A percentile compares a stretch with the other conserved stretches of the same genome.
Evolutionary conservation across 2,797 vertebrate genomes (phyloP).

Genomic region (Gymnodraco acuticeps): DNA sequence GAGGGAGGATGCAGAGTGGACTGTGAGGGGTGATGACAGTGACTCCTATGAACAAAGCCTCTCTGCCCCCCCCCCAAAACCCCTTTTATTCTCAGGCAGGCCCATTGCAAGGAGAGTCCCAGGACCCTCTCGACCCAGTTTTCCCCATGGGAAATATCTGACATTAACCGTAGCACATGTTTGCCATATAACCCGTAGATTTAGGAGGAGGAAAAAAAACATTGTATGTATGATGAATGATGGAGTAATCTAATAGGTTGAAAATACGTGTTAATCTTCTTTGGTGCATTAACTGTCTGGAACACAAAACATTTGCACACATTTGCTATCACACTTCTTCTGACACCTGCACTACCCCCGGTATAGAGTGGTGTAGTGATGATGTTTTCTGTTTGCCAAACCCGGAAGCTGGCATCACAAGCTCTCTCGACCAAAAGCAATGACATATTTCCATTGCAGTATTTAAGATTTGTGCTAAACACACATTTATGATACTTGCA

Average conservation of each 20-base stretch:
- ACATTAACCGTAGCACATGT: conserved; percentile 76
- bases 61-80: conserved; percentile 35
- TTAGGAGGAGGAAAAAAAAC: conserved; percentile 32
- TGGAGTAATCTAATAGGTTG: conserved; percentile 50
- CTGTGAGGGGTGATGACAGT: conserved; percentile 68
- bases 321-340: conserved; percentile 35
- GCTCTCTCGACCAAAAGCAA: too few relatives aligned
- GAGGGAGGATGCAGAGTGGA: conserved; percentile 54
- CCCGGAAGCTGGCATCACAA: too few relatives aligned
- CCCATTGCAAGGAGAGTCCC: conserved; percentile 71
- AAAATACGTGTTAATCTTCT: conserved; percentile 64
- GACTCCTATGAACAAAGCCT: conserved; percentile 75
- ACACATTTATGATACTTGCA: too few relatives aligned
- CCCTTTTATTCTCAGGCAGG: conserved; percentile 72
- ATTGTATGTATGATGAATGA: conserved; percentile 64
- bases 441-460: too few relatives aligned
- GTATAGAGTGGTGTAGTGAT: conserved; percentile 14
- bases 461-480: too few relatives aligned
- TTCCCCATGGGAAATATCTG: conserved; percentile 85
- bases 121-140: conserved; percentile 76
- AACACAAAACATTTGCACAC: conserved; percentile 62
- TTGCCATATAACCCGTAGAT: conserved; percentile 73
- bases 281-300: conserved; percentile 67
- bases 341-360: conserved; percentile 55
- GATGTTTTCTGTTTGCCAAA: too few relatives aligned